Evolutionary conservation across 2,797 vertebrate genomes (phyloP).

Genomic region (Sebastes hubbsi): DNA sequence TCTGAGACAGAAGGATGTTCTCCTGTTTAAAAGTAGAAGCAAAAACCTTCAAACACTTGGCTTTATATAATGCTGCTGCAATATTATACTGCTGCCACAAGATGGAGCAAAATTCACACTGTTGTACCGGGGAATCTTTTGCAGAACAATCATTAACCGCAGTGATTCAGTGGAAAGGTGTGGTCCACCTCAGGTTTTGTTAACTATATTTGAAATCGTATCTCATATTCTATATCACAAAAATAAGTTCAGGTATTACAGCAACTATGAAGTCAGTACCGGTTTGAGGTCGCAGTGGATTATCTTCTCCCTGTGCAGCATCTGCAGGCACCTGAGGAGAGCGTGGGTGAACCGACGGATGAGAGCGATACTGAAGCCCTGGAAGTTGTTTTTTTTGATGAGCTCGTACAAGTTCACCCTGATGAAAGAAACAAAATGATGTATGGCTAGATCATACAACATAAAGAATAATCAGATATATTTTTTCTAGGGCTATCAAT

Average conservation of each 20-base stretch:
- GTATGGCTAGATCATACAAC: background rate
- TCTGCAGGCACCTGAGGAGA: constrained; percentile 92
- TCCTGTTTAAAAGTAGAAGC: constrained; percentile 79
- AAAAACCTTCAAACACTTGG: background rate
- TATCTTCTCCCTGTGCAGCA: constrained; percentile 92
- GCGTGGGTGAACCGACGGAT: constrained; percentile 90
- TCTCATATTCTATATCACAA: background rate
- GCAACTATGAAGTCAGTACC: constrained; percentile 73
- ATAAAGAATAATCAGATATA: background rate
- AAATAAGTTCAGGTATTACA: background rate
- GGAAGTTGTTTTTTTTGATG: constrained; percentile 96
- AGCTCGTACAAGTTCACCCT: constrained; percentile 94
- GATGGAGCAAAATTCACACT: constrained; percentile 33
- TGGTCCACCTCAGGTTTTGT: background rate
- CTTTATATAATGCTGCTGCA: background rate
- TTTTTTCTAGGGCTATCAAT: no score
- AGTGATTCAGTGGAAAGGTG: no score
- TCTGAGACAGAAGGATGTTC: constrained; percentile 92
- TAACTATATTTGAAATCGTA: background rate
- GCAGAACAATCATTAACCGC: no score
- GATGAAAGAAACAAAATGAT: constrained; percentile 25
- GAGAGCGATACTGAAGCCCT: constrained; percentile 91
- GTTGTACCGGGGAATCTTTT: no score
- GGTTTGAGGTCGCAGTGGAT: constrained; percentile 97
- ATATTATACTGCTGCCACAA: constrained; percentile 19